Base-by-base conservation (phyloP, 2,888 invertebrate genomes). In the Spialia ferax region DNA sequence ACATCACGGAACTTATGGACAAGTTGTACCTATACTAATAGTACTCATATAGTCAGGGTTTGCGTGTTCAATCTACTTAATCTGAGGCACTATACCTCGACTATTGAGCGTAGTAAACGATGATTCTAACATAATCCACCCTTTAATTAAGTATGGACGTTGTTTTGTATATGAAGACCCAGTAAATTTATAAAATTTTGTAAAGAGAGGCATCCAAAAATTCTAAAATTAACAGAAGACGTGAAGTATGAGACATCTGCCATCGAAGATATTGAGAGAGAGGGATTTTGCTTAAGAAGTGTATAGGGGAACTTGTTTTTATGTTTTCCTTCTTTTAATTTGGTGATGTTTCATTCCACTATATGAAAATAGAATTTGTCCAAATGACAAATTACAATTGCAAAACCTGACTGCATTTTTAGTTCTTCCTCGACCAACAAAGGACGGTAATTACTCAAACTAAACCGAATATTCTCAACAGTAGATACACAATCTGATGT, bases 31-130 rank as follows among this genome's bases (percentile, higher is more conserved):
- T n/a, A n/a, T n/a, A n/a, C n/a, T n/a, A n/a, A n/a, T n/a, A n/a
- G 42, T 45, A 45, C 18, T 15, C 18, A 45, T 45, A 8, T 18
- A 45, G 38, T n/a, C 4, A n/a, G 18, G 42, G 8, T 8, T 15
- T 10, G 42, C 42, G 42, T 45, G 42, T 18, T 18, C 18, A 45
- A 45, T 45, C 42, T 45, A 45, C 42, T 18, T 45, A 45, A 45
- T 45, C 42, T 32, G 10, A 10, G 32, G 32, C 10, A 45, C 42
- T 18, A 45, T 8, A 45, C 3, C 42, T 7, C 18, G 8, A 2
- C 18, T 18, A 8, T 5, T 45, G 18, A 45, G 42, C 15, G 13
- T 7, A 15, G 15, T 45, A 18, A 15, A 45, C 18, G 42, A 45
- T 45, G 42, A 15, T 45, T 45, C 18, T 8, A 45, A 15, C 42